These are phyloP conservation scores for Gymnocypris eckloni DNA, from an alignment of 2,797 vertebrate species.

Conservation along the genomic window DNA sequence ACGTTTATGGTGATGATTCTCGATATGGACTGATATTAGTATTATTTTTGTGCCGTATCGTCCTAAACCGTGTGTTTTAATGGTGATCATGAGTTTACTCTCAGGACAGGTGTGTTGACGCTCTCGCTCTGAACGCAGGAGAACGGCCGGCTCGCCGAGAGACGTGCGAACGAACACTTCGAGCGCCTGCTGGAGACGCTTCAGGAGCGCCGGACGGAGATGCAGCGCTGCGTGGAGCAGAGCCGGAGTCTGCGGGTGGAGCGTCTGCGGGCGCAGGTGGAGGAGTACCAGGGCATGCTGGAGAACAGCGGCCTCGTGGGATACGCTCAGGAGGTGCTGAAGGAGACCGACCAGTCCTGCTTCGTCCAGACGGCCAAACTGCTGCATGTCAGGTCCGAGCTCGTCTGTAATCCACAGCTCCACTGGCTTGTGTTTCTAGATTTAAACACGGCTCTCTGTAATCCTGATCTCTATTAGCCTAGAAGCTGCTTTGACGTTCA, in stretches of 20 bases:
- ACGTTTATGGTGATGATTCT: neutral
- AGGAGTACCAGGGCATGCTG: conserved; percentile 96
- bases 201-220: conserved; percentile 87
- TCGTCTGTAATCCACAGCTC: conserved; percentile 30
- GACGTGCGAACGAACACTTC: conserved; percentile 86
- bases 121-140: conserved; percentile 57
- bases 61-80: neutral
- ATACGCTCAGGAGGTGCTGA: conserved; percentile 97
- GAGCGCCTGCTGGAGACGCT: conserved; percentile 88
- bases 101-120: too few species aligned
- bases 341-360: conserved; percentile 96
- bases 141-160: conserved; percentile 88
- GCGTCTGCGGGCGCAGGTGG: conserved; percentile 86
- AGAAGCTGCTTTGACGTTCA: conserved; percentile 62
- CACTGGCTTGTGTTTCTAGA: conserved; percentile 57
- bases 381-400: conserved; percentile 86
- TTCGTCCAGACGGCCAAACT: conserved; percentile 98
- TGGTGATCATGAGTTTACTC: too few species aligned
- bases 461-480: conserved; percentile 70
- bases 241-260: conserved; percentile 85
- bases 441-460: conserved; percentile 57
- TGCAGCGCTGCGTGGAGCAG: conserved; percentile 87
- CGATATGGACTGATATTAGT: too few species aligned
- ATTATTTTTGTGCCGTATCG: neutral
- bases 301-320: conserved; percentile 97